These are phyloP conservation scores for Caenorhabditis becei DNA, from an alignment of 2,888 invertebrate genomes.

Conservation along the genomic window DNA sequence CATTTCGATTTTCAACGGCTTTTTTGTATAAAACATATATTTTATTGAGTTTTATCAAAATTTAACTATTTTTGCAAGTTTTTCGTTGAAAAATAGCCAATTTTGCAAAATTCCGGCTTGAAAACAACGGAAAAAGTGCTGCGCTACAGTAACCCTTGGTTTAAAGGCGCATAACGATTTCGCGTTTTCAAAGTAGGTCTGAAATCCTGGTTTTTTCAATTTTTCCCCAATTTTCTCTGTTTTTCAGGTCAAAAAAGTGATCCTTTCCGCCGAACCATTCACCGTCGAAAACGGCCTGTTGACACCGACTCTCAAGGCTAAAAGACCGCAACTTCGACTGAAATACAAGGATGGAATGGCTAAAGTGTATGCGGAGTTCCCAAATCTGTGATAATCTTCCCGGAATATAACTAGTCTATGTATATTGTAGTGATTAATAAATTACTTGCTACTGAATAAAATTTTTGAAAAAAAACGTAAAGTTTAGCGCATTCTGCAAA, in stretches of 20 bases:
- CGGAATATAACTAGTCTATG: conserved; percentile 4
- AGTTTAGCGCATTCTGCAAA: no score
- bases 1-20: no score
- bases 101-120: neutral
- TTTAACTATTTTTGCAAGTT: no score
- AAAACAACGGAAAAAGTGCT: no score
- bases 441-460: neutral
- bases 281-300: conserved; percentile 96
- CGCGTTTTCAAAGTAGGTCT: no score
- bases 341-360: conserved; percentile 75
- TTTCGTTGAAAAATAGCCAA: conserved; percentile 1
- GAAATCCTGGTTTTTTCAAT: no score
- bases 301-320: conserved; percentile 93
- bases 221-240: no score
- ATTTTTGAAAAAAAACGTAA: no score
- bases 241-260: conserved; percentile 87
- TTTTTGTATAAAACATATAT: no score
- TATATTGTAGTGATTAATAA: conserved; percentile 27
- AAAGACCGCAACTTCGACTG: conserved; percentile 76
- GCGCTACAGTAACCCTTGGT: no score
- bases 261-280: conserved; percentile 95
- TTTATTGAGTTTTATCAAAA: no score
- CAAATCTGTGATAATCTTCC: conserved; percentile 43
- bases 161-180: neutral
- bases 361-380: conserved; percentile 70